Conservation (phyloP, 1,140 invertebrate species). For the Camponotus floridanus region DNA sequence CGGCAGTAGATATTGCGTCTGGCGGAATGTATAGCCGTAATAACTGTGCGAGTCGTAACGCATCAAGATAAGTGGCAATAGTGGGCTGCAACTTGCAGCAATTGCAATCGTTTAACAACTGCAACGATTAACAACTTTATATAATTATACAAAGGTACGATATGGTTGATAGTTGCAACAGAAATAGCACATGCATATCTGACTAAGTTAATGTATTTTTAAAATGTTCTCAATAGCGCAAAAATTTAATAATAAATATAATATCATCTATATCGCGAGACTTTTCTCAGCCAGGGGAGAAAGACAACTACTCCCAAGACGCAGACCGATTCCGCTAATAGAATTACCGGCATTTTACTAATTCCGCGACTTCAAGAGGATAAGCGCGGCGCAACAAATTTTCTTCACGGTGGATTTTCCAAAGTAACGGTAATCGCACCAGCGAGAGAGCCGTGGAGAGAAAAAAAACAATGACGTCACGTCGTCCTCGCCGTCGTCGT, state of each 20-base stretch:
- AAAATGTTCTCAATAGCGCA: too few species aligned
- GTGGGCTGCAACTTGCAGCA: neutral
- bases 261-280: neutral
- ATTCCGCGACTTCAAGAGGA: conserved; percentile 14
- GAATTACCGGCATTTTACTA: neutral
- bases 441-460: neutral
- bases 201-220: neutral
- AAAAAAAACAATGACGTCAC: conserved; percentile 39
- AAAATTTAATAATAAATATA: too few species aligned
- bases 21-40: conserved; percentile 24
- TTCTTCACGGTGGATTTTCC: conserved; percentile 24
- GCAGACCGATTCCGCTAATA: conserved; percentile 6
- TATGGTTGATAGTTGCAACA: neutral
- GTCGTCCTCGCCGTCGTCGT: neutral
- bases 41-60: neutral
- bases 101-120: conserved; percentile 9
- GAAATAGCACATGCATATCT: neutral
- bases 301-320: neutral
- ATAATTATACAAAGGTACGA: neutral
- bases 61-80: conserved; percentile 13
- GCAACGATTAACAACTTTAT: neutral
- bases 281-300: too few species aligned
- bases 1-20: conserved; percentile 24
- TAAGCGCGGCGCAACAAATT: neutral
- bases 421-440: conserved; percentile 10